Percentiles rank a stretch among this genome's conserved stretches.
phyloP scores from a whole-genome alignment of 2,113 vertebrate genomes.

The Corythornis madagascariensis region DNA sequence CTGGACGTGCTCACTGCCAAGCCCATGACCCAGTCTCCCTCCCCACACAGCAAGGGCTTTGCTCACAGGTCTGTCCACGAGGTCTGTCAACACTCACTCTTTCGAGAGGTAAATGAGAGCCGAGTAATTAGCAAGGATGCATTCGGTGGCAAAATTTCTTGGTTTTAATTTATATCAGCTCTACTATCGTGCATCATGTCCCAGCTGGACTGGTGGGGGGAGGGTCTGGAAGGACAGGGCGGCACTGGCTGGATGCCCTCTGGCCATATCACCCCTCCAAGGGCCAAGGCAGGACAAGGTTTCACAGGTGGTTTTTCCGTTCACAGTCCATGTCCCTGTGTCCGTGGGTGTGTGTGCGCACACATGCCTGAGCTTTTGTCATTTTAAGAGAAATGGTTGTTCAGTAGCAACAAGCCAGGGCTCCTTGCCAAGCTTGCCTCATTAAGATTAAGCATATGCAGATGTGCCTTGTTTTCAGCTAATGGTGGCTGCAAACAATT shows the following conservation, averaged over 20 bases:
- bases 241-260: not conserved
- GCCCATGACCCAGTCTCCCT: not conserved
- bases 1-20: not conserved
- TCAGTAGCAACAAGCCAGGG: constrained; percentile 61
- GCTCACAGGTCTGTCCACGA: not conserved
- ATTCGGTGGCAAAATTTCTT: not conserved
- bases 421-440: constrained; percentile 55
- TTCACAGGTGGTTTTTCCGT: not conserved
- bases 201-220: not conserved
- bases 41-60: not conserved
- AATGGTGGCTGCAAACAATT: constrained; percentile 75
- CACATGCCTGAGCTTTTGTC: constrained; percentile 1
- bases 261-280: accelerated
- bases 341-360: not conserved
- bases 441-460: constrained; percentile 70
- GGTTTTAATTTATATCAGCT: not conserved
- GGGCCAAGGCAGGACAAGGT: not conserved
- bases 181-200: accelerated
- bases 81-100: not conserved
- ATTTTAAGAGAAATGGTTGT: constrained; percentile 58
- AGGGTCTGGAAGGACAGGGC: not conserved
- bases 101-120: not conserved
- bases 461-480: constrained; percentile 72
- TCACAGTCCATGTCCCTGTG: not conserved
- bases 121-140: not conserved